Evolutionary conservation across 2,113 vertebrate species (phyloP).

Genomic region (Noturus placidus): DNA sequence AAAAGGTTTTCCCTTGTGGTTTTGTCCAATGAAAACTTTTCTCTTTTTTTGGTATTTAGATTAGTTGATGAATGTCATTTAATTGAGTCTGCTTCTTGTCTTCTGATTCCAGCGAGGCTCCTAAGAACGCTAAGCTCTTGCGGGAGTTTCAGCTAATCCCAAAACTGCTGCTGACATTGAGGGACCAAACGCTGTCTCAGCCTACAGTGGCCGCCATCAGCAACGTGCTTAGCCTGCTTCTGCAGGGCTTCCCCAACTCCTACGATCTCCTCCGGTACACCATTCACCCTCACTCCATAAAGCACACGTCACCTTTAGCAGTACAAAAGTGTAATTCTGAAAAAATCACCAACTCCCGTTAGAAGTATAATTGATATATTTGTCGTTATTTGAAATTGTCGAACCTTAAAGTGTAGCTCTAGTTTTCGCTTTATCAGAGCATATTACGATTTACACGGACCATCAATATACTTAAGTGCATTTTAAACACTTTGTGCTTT

Average conservation of each 20-base stretch:
- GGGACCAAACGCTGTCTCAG: constrained; percentile 90
- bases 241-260: constrained; percentile 92
- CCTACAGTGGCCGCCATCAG: constrained; percentile 90
- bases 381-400: neutral
- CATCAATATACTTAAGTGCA: neutral
- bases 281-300: neutral
- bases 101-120: constrained; percentile 82
- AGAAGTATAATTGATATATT: neutral
- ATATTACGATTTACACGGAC: neutral
- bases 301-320: neutral
- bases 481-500: neutral
- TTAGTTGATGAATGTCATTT: neutral
- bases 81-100: neutral
- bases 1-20: neutral
- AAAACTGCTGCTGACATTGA: constrained; percentile 87
- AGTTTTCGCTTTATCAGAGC: neutral
- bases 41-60: neutral
- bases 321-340: neutral
- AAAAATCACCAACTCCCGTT: neutral
- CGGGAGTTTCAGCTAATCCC: constrained; percentile 95
- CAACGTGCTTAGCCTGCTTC: constrained; percentile 90
- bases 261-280: constrained; percentile 90
- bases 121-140: constrained; percentile 93
- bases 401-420: neutral
- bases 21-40: neutral